A percentile compares a stretch with the other conserved stretches of the same genome.
phyloP scores from a whole-genome alignment of 2,888 invertebrate genomes.

The Pilophorus perplexus region DNA sequence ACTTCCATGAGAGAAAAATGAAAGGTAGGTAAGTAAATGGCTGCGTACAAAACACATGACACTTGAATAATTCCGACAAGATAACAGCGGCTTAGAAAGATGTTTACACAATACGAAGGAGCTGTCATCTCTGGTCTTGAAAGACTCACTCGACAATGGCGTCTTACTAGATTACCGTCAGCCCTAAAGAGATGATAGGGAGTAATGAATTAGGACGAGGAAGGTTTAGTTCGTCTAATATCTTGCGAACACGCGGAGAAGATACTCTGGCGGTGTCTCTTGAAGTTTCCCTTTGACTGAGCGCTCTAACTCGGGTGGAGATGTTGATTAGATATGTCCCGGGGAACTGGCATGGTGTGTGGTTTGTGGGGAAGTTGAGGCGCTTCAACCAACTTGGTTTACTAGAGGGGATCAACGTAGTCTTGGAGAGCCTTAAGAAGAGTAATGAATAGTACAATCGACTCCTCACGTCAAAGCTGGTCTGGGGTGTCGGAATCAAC shows the following conservation, averaged over 20 bases:
- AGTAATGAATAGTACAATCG: no score
- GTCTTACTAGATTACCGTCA: background rate
- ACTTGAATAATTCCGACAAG: no score
- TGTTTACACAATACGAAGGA: no score
- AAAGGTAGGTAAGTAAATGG: no score
- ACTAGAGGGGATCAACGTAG: no score
- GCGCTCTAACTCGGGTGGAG: constrained; percentile 21
- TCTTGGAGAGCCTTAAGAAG: no score
- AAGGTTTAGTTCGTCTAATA: constrained; percentile 31
- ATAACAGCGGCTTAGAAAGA: no score
- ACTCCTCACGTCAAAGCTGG: no score
- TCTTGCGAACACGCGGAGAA: constrained; percentile 28
- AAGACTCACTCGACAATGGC: background rate
- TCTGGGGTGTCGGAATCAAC: no score
- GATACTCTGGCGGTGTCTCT: background rate
- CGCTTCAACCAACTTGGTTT: background rate
- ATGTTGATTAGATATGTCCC: constrained; percentile 33
- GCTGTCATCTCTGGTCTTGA: no score
- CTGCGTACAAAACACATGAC: no score
- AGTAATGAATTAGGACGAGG: constrained; percentile 15
- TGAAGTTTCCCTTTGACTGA: constrained; percentile 36
- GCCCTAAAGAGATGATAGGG: background rate
- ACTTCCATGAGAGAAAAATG: no score
- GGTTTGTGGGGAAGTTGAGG: background rate
- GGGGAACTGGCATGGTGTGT: background rate